Evolutionary conservation across 2,888 invertebrate species (phyloP), one percentile per base, ranked within the genome.

Genomic region (Leptopilina drosophilae): DNA sequence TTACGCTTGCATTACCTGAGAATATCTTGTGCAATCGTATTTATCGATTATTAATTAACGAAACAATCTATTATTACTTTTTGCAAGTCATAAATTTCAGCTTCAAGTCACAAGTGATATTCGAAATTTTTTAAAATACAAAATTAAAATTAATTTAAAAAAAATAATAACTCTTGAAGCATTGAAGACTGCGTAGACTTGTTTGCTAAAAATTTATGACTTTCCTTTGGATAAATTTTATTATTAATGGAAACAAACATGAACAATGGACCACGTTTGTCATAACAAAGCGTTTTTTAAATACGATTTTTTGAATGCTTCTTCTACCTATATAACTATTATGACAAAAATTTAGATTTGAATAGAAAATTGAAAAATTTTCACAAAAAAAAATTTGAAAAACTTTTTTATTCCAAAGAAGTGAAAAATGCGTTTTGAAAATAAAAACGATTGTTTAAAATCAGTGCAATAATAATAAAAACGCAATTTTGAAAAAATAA

Each of bases 261-360:
- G 9, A 49, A 87, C 87, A 85, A 89, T 88, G 90, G 90, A 90
- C 90, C 89, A 90, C 82, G 87, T 89, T 90, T 89, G 86, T 88
- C 88, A 88, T 88, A 89, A 85, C 84, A 80, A 86, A 87, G 86
- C 82, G 78, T 88, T 88, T 73, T 56, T 67, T 56, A 0, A 33
- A 33, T 40, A n/a, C 56, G 56, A 73, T 56, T 56, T 73, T n/a
- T 26, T 40, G n/a, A 1, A 73, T n/a, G 73, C 56, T 59, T 73
- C 8, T 33, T 33, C 33, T 33, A 33, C 2, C 33, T 56, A 56
- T 56, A 64, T 12, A 33, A 53, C 42, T 42, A 42, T 42, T 20
- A 73, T 33, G 76, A 76, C 78, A 80, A 79, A 66, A 59, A 59
- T 73, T 49, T 15, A 33, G 33, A 0, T 33, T 33, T 73, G 53